Conservation (phyloP, 2,113 vertebrate genomes). For the Solea senegalensis region DNA sequence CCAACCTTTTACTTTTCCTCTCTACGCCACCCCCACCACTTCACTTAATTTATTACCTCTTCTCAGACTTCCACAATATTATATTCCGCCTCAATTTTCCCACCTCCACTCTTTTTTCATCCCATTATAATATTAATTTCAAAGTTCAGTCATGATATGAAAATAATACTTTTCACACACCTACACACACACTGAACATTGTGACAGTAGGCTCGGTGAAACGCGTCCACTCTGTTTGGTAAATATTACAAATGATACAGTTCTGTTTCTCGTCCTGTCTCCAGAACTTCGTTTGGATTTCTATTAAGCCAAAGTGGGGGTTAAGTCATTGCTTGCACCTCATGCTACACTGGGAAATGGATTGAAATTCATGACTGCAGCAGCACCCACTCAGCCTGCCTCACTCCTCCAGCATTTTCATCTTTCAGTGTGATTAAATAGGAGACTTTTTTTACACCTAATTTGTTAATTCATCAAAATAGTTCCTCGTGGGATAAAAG, state of each 20-base stretch:
- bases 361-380: constrained; percentile 65
- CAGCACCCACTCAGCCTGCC: constrained; percentile 52
- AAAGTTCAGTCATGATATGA: no score
- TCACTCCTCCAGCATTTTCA: constrained; percentile 52
- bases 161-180: neutral
- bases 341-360: constrained; percentile 49
- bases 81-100: no score
- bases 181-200: neutral
- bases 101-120: neutral
- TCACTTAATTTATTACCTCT: neutral
- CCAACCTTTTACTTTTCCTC: neutral
- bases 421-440: constrained; percentile 73
- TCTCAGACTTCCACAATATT: no score
- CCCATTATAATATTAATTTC: neutral
- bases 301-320: constrained; percentile 50
- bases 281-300: constrained; percentile 46
- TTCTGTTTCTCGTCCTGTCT: constrained; percentile 18
- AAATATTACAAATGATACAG: neutral
- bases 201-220: no score
- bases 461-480: constrained; percentile 78
- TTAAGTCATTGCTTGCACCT: constrained; percentile 51
- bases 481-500: constrained; percentile 58
- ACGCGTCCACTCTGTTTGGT: no score
- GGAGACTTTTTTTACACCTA: constrained; percentile 63
- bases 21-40: neutral